These are phyloP conservation scores for Globodera rostochiensis DNA, from an alignment of 1,140 invertebrate genomes.

Conservation along the genomic window DNA sequence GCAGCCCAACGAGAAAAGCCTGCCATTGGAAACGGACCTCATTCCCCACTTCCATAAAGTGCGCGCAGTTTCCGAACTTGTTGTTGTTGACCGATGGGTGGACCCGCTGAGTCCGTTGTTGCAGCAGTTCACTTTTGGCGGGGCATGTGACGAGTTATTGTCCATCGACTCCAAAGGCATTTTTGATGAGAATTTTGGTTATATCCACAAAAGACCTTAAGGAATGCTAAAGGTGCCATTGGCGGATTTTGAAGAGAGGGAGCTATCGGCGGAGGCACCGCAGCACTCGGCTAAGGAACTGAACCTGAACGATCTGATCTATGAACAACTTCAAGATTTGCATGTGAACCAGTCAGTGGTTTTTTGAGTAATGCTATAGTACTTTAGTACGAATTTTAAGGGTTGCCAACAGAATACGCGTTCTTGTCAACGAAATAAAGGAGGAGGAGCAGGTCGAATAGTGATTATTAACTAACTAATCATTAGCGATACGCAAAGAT, in stretches of 20 bases:
- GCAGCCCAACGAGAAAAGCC: neutral
- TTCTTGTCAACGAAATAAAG: conserved; percentile 30
- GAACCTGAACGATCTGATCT: conserved; percentile 29
- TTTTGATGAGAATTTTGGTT: neutral
- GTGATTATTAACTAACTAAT: no score
- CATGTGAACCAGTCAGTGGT: conserved; percentile 23
- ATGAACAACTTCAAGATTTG: conserved; percentile 41
- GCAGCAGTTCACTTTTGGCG: conserved; percentile 95
- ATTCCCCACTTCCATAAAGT: neutral
- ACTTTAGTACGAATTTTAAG: neutral
- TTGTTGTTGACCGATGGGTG: conserved; percentile 83
- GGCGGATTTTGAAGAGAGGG: conserved; percentile 17
- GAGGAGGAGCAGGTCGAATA: conserved; percentile 22
- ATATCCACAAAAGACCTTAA: neutral
- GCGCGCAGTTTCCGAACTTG: conserved; percentile 67
- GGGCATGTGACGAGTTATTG: conserved; percentile 88
- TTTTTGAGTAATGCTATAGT: neutral
- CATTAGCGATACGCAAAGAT: neutral
- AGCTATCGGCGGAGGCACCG: neutral
- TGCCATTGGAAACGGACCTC: neutral
- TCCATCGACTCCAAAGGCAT: conserved; percentile 69
- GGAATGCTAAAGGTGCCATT: conserved; percentile 2
- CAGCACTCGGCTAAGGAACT: conserved; percentile 15
- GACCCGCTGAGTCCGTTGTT: conserved; percentile 88
- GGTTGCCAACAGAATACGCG: conserved; percentile 33